Evolutionary conservation across 2,113 vertebrate species (phyloP).

Genomic region (Donacobius atricapilla): DNA sequence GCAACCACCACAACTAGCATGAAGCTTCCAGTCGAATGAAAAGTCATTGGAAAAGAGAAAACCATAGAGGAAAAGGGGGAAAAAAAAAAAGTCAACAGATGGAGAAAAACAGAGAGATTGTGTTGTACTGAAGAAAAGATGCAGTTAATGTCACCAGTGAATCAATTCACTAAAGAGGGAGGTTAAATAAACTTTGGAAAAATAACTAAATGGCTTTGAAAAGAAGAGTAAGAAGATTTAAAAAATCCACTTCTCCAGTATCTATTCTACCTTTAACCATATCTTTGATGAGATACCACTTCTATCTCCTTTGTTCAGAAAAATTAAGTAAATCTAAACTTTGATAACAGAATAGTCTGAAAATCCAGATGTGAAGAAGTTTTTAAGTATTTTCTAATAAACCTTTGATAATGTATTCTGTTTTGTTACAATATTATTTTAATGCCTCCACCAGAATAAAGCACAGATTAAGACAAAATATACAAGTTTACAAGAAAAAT

Average conservation of each 20-base stretch:
- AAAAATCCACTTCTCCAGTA: not conserved
- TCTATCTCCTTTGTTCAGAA: not conserved
- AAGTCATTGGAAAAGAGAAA: conserved; percentile 31
- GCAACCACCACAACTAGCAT: not conserved
- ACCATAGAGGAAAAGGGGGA: not conserved
- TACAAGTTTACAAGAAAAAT: not conserved
- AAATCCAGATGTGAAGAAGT: not conserved
- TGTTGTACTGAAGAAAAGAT: not conserved
- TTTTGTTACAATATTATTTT: not conserved
- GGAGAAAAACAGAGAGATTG: not conserved
- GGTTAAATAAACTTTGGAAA: not conserved
- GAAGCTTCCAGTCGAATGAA: conserved; percentile 41
- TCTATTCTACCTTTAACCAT: not conserved
- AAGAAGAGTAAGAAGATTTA: not conserved
- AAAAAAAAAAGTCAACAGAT: not conserved
- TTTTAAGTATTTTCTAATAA: not conserved
- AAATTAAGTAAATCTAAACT: not conserved
- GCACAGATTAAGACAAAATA: not conserved
- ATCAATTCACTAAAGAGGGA: not conserved
- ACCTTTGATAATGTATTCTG: not conserved
- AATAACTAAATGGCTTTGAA: not conserved
- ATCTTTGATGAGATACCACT: not conserved
- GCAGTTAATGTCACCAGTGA: not conserved
- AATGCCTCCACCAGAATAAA: not conserved
- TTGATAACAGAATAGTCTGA: not conserved